Evolutionary conservation across 1,140 invertebrate genomes (phyloP), one percentile per base, ranked within the genome.

Genomic region (Oncopeltus fasciatus): DNA sequence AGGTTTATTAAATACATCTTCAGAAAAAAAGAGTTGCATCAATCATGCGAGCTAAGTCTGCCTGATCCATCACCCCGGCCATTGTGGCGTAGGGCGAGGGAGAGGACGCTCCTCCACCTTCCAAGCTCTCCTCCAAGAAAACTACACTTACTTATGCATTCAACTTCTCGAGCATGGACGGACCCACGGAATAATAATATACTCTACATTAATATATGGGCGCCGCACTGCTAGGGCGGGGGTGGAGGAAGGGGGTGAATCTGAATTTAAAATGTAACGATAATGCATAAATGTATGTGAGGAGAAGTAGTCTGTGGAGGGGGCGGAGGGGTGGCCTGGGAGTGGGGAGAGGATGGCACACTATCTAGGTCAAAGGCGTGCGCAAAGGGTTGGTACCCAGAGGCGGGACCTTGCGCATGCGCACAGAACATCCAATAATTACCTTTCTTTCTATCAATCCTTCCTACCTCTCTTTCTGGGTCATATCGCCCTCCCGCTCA

Each of bases 121-220:
- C 26, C 44, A 20, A 31, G 12, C 31, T 38, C 31, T 38, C 31
- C 31, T 46, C 47, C 24, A 65, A 64, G 63, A 67, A 65, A 67
- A 59, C 63, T 64, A 60, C 64, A 61, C 65, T 68, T 68, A 76
- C 75, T 77, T 76, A 76, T 76, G 73, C 75, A 77, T 76, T 76
- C 74, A 74, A 74, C 74, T 76, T 75, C 76, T 71, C 70, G 69
- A 72, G 70, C 71, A 69, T 71, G 67, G 69, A 67, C 68, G 72
- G 74, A 74, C 71, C 71, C 70, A 69, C 69, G 72, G 74, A 77
- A 76, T 77, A 77, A 77, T 77, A 75, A 75, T 74, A 75, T 72
- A 70, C 70, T 71, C 68, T 70, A 75, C 75, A 74, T 76, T 75
- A 76, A 76, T 76, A 76, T 72, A 76, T 75, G 56, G 46, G 62